Base-by-base conservation (phyloP, 1,140 invertebrate genomes). In the Anastatus disparis region DNA sequence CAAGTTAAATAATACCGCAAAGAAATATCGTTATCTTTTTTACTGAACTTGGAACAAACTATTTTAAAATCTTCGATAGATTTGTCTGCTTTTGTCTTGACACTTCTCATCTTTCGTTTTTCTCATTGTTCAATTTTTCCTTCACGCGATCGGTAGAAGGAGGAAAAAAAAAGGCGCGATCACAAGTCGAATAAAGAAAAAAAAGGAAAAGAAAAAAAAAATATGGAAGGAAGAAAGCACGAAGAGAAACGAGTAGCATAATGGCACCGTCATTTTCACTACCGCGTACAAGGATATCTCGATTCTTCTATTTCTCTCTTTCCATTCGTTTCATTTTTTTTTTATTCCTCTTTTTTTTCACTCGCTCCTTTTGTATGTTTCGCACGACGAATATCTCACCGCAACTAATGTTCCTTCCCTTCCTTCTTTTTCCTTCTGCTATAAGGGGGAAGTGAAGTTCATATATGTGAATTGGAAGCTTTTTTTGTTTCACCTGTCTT, bases 261-360 rank as follows among this genome's bases (percentile, higher is more conserved):
- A 52, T 52, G 22, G 50, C 26, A n/a, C 24, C 50, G 24, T 52
- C 50, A 52, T 52, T 52, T 52, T 52, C 50, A 27, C 50, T 12
- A 7, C 48, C 17, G 22, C 17, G 20, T 48, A 17, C 46, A 2
- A n/a, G n/a, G 24, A 8, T 48, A 2, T 48, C 20, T 8, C 0
- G 46, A 48, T 48, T 48, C 17, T 12, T 48, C 46, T 8, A 48
- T 48, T 48, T 3, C 46, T n/a, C 1, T 0, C 12, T 22, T n/a
- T n/a, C n/a, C n/a, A n/a, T n/a, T n/a, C n/a, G n/a, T n/a, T n/a
- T n/a, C n/a, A n/a, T n/a, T n/a, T n/a, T n/a, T n/a, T n/a, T n/a
- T n/a, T n/a, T n/a, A n/a, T n/a, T n/a, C n/a, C n/a, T n/a, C n/a
- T n/a, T n/a, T n/a, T n/a, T 48, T 48, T 24, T 17, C 24, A 0